phyloP scores from a whole-genome alignment of 2,113 vertebrate species.

The Perca schrenkii region DNA sequence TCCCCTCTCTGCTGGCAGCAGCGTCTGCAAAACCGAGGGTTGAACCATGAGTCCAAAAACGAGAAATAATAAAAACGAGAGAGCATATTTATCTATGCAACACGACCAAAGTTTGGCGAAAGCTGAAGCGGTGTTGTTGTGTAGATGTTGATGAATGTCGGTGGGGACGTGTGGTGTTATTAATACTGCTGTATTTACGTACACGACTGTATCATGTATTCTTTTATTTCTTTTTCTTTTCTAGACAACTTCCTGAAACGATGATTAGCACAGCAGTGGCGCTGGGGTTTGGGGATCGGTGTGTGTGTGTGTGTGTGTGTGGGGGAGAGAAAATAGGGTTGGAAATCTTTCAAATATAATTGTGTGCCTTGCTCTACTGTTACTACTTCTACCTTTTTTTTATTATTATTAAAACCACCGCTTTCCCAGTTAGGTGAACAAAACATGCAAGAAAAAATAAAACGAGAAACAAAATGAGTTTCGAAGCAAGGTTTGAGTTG shows the following conservation, averaged over 20 bases:
- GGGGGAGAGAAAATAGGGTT: conserved; percentile 61
- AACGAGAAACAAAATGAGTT: conserved; percentile 38
- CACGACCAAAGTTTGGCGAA: conserved; percentile 86
- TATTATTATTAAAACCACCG: conserved; percentile 89
- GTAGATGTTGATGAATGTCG: conserved; percentile 84
- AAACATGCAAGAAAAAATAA: conserved; percentile 68
- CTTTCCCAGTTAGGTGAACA: conserved; percentile 87
- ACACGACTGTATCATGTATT: conserved; percentile 82
- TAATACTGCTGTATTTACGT: conserved; percentile 39
- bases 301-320: conserved; percentile 63
- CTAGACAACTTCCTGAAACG: conserved; percentile 80
- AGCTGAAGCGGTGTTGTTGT: conserved; percentile 87
- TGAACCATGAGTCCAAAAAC: conserved; percentile 13
- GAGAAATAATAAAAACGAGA: neutral
- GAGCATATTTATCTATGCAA: conserved; percentile 89
- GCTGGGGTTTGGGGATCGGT: conserved; percentile 62
- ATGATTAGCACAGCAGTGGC: conserved; percentile 50
- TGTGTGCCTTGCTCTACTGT: conserved; percentile 95
- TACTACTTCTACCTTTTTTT: conserved; percentile 92
- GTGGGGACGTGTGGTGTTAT: conserved; percentile 38
- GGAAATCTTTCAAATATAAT: conserved; percentile 83
- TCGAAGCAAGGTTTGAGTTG: conserved; percentile 79
- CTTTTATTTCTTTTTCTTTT: conserved; percentile 48
- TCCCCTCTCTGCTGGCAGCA: neutral
- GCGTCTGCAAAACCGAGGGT: neutral